Base-by-base conservation (phyloP, 2,797 vertebrate genomes). In the Spinus olivaceus region DNA sequence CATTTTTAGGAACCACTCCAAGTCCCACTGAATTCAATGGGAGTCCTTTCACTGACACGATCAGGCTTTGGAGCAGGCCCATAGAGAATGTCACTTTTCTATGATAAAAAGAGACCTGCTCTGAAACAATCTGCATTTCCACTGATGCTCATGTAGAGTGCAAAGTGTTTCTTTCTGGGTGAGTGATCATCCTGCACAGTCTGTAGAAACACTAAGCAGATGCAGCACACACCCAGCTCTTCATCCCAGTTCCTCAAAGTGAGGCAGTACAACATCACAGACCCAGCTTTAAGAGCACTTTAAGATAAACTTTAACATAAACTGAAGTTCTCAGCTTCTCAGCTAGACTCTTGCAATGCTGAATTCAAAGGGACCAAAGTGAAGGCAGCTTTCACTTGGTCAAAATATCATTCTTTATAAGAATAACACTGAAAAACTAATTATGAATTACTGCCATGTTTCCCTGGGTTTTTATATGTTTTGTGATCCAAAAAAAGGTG, bases 1-100 rank as follows among this genome's bases (percentile, higher is more conserved):
- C 41, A 5, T 42, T 91, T 94, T 92, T 41, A 96, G 94, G 89
- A 94, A 81, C 37, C 82, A 33, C 71, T 95, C 90, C 91, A 94
- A 95, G 85, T 79, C 77, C 76, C 87, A 84, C 49, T 88, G 82
- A 79, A 92, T 87, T 91, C 92, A 90, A 51, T 28, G 78, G 87
- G 77, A 94, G 80, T 76, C 63, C 80, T 94, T 96, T 92, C 89
- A 90, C 32, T 86, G 92, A 90, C 92, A 92, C 0, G 3, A 83
- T 76, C 49, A 19, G 80, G 49, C 66, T 92, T 61, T 95, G 91
- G 89, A 94, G 82, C n/a, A 88, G 82, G 77, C 86, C 82, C 92
- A 90, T 3, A 60, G 76, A 72, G 88, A 92, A 81, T 41, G 70
- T 64, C 78, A 81, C n/a, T 88, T 72, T 76, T 83, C 73, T 76